Evolutionary conservation across 2,888 invertebrate genomes (phyloP), one percentile per base, ranked within the genome.

Genomic region (Pristionchus japonicus): DNA sequence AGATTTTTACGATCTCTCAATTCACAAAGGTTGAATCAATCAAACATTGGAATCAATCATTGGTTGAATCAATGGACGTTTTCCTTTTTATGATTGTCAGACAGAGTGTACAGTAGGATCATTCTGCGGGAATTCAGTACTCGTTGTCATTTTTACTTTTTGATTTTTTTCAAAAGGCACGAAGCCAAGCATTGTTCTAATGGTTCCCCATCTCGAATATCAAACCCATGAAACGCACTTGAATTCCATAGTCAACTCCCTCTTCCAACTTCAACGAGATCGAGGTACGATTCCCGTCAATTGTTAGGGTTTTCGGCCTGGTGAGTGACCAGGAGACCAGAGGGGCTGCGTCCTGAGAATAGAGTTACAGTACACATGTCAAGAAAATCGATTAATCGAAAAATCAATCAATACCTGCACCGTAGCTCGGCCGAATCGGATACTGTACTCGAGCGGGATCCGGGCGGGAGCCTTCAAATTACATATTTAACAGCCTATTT

Each of bases 261-360:
- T 82, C 67, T 23, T 83, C 83, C 64, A 88, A 57, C 34, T 82
- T 77, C 3, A 88, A n/a, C 27, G 61, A 27, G n/a, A 88, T 70
- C 47, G 88, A 77, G 31, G 88, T 88, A 3, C 27, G 23, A 40
- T 88, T 88, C 0, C 88, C 88, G 43, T 82, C 67, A 3, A 88
- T 47, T 31, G n/a, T 64, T 7, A 88, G 34, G 13, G 27, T 57
- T 7, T 77, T 47, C 47, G 67, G 83, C 6, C 37, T n/a, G 49
- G n/a, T 82, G 27, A 88, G 34, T 11, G 37, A 31, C 88, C 88
- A 88, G n/a, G 88, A 67, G 7, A 88, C 83, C n/a, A 88, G 52
- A 3, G 88, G 88, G 34, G 82, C 61, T 31, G 87, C 43, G 87
- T 80, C 87, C 87, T 87, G 57, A 1, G 49, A 0, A 23, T 31